Percentiles rank a stretch among this genome's conserved stretches.
Conservation (phyloP, 2,888 invertebrate genomes). For the Dasypolia templi region DNA sequence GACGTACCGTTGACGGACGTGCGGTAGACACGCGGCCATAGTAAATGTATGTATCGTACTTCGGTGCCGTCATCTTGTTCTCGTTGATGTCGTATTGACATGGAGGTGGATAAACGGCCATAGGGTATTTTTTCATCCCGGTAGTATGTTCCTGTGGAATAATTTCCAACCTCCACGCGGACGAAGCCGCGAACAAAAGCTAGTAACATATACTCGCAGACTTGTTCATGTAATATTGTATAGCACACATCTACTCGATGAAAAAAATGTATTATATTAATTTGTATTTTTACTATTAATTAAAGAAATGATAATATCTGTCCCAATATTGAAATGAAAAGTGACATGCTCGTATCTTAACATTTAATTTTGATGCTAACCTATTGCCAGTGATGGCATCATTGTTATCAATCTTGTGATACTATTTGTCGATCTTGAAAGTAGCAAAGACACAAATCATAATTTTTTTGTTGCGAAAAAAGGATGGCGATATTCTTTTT, state of each 20-base stretch:
- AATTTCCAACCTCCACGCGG: neutral
- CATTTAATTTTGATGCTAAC: conserved; percentile 7
- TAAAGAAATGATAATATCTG: neutral
- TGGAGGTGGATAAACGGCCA: neutral
- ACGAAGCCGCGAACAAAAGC: neutral
- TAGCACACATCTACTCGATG: conserved; percentile 4
- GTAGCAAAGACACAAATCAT: neutral
- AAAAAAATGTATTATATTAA: conserved; percentile 24
- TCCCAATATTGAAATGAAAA: neutral
- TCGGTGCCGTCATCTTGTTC: neutral
- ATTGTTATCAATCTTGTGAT: neutral
- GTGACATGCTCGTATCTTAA: neutral
- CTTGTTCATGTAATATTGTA: conserved; percentile 6
- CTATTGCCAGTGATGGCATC: conserved; percentile 1
- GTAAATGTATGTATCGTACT: neutral
- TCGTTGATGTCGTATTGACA: neutral
- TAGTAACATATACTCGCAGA: neutral
- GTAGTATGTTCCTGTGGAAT: neutral
- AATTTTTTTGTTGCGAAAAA: neutral
- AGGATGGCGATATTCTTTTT: neutral
- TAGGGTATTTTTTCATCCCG: neutral
- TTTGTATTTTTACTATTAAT: conserved; percentile 12
- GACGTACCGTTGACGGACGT: neutral
- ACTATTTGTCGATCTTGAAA: neutral
- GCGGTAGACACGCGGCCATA: neutral